Base-by-base conservation (phyloP, 2,797 vertebrate genomes). In the Anniella stebbinsi region DNA sequence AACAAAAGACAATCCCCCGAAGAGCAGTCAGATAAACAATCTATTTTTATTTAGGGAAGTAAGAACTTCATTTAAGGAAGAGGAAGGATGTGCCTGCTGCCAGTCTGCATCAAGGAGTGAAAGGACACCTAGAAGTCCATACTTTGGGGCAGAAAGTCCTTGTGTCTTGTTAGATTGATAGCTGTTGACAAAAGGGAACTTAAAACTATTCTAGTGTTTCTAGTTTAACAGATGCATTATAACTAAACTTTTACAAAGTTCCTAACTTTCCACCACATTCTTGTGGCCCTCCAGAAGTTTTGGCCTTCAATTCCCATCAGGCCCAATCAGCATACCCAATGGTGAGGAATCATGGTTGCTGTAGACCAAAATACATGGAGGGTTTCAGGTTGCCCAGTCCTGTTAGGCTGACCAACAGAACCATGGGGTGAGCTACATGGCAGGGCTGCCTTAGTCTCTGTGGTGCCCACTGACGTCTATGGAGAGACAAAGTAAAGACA, bases 1-100 rank as follows among this genome's bases (percentile, higher is more conserved):
- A 89, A 21, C 45, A 69, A 51, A 89, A 84, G n/a, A 84, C 82
- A 84, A 54, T 51, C 51, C 76, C 66, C 66, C 45, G n/a, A 54
- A 60, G 41, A 86, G 78, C 28, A 72, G 60, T 48, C 17, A 30
- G 67, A 72, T 80, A 86, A 80, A 80, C 84, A 80, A 80, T 38
- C 4, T 36, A 80, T 67, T 86, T 86, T 78, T 86, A 80, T 90
- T 73, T 45, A 60, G 41, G 76, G 25, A 86, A 90, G 28, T n/a
- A 86, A 30, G 82, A 69, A 70, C n/a, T 57, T 70, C 60, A 85
- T 81, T 81, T 54, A 70, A 88, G n/a, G 48, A 72, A 80, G 66
- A 80, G 17, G 28, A 70, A 84, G 41, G 75, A 72, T 15, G 30
- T 41, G 33, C 11, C 25, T 54, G n/a, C 73, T 67, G 60, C 41